phyloP scores from a whole-genome alignment of 2,888 invertebrate species.

The Ephialtes manifestator region DNA sequence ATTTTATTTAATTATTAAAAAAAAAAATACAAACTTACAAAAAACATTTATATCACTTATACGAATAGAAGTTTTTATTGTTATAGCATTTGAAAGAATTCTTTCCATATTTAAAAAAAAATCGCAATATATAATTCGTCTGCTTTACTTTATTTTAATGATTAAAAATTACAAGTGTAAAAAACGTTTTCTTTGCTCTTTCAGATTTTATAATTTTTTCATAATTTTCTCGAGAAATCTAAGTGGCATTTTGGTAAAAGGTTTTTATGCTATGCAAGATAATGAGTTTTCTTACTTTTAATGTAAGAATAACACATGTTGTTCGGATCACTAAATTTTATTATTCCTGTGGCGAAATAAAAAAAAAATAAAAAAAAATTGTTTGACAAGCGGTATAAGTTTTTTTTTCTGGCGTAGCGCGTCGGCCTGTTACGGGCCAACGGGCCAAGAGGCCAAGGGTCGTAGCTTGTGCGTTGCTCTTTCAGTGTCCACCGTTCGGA shows the following conservation, averaged over 20 bases:
- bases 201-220: too few relatives aligned
- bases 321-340: background rate
- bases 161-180: too few relatives aligned
- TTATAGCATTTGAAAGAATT: too few relatives aligned
- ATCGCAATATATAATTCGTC: too few relatives aligned
- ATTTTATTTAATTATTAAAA: too few relatives aligned
- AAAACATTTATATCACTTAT: background rate
- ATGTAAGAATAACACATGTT: background rate
- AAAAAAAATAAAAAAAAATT: background rate
- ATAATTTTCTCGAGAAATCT: background rate
- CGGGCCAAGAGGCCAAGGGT: constrained; percentile 45
- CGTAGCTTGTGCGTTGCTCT: constrained; percentile 15
- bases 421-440: constrained; percentile 41
- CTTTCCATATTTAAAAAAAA: too few relatives aligned
- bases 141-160: too few relatives aligned
- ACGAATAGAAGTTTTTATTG: too few relatives aligned
- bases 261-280: background rate
- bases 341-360: background rate
- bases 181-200: too few relatives aligned
- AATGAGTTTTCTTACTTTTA: background rate
- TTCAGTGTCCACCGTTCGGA: constrained; percentile 17
- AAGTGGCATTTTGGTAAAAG: background rate
- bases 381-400: too few relatives aligned
- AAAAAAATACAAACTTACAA: too few relatives aligned
- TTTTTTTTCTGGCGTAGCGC: constrained; percentile 12